A percentile compares a stretch with the other conserved stretches of the same genome.
These are phyloP conservation scores for Diphyllodes magnificus DNA, from an alignment of 2,113 vertebrate genomes.

Conservation along the genomic window DNA sequence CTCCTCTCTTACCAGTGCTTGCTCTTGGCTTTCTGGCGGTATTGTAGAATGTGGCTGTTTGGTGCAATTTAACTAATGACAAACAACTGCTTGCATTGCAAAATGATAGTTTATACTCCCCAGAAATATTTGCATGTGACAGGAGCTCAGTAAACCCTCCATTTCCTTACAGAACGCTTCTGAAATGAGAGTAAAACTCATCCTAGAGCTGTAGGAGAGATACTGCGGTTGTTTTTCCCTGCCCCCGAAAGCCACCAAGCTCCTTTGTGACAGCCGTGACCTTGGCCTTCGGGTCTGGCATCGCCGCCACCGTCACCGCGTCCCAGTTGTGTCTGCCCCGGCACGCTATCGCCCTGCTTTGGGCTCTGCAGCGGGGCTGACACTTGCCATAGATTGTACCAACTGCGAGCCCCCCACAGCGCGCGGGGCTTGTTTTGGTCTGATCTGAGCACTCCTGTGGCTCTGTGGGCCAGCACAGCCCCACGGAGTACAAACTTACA, in stretches of 20 bases:
- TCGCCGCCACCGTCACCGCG: neutral
- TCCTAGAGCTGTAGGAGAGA: neutral
- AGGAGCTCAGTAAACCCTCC: neutral
- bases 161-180: neutral
- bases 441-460: accelerated
- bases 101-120: neutral
- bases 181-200: neutral
- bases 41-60: neutral
- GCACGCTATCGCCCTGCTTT: neutral
- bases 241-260: neutral
- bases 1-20: neutral
- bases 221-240: neutral
- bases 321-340: slow-evolving; percentile 46
- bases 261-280: neutral
- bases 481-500: accelerated
- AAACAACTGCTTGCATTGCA: neutral
- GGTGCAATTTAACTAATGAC: neutral
- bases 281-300: slow-evolving; percentile 52
- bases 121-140: neutral
- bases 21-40: neutral
- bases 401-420: accelerated
- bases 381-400: neutral
- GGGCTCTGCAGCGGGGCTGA: neutral
- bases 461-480: neutral
- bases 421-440: neutral